Evolutionary conservation across 2,797 vertebrate genomes (phyloP).

Genomic region (Enteromius viviparus): DNA sequence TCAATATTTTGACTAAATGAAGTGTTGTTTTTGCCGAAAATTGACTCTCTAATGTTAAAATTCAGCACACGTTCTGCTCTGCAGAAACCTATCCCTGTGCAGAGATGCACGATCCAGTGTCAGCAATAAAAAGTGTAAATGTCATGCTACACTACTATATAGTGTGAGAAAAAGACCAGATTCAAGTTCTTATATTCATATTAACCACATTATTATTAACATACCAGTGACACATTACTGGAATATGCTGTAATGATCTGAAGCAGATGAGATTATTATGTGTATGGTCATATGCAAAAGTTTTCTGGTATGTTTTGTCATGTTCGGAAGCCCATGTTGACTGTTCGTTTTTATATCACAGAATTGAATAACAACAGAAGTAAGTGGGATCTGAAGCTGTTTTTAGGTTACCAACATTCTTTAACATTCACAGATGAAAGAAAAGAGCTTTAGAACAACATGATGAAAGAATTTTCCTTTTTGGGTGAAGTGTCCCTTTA

Average conservation of each 20-base stretch:
- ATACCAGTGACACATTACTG: background rate
- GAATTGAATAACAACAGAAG: too few relatives aligned
- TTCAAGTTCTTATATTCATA: background rate
- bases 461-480: background rate
- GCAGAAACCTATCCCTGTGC: slow-evolving; percentile 1
- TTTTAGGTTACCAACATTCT: background rate
- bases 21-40: slow-evolving; percentile 16
- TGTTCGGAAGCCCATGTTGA: background rate
- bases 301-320: background rate
- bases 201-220: background rate
- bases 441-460: background rate
- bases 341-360: background rate
- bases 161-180: background rate
- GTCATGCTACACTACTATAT: background rate
- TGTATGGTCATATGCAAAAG: background rate
- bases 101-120: background rate
- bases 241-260: background rate
- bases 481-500: background rate
- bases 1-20: slow-evolving; percentile 11
- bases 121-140: background rate
- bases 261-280: background rate
- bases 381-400: background rate
- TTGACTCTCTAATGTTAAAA: slow-evolving; percentile 8
- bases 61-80: slow-evolving; percentile 29
- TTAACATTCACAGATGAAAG: background rate